phyloP scores from a whole-genome alignment of 1,140 invertebrate genomes.

The Drosophila subobscura region DNA sequence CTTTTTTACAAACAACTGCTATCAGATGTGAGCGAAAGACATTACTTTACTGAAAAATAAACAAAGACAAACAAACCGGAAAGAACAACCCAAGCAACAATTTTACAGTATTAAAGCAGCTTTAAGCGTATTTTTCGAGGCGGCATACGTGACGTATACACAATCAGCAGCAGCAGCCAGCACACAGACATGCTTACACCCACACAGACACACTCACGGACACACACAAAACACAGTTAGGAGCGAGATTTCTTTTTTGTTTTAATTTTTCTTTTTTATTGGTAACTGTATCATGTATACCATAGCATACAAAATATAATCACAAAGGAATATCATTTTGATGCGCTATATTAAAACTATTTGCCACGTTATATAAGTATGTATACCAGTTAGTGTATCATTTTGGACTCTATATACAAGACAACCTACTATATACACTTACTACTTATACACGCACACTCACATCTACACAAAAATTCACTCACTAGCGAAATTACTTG shows the following conservation, averaged over 20 bases:
- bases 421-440: slow-evolving; percentile 47
- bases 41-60: slow-evolving; percentile 67
- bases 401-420: slow-evolving; percentile 59
- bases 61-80: slow-evolving; percentile 16
- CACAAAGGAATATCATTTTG: slow-evolving; percentile 60
- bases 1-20: slow-evolving; percentile 70
- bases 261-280: slow-evolving; percentile 27
- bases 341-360: slow-evolving; percentile 50
- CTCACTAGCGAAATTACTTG: slow-evolving; percentile 46
- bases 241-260: slow-evolving; percentile 38
- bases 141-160: slow-evolving; percentile 78
- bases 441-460: slow-evolving; percentile 41
- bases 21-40: slow-evolving; percentile 65
- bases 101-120: slow-evolving; percentile 81
- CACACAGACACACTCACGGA: slow-evolving; percentile 26
- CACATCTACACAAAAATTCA: slow-evolving; percentile 2
- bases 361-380: slow-evolving; percentile 34
- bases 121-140: slow-evolving; percentile 78
- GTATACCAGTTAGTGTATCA: slow-evolving; percentile 51
- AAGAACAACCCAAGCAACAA: slow-evolving; percentile 61
- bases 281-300: slow-evolving; percentile 28
- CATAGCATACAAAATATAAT: slow-evolving; percentile 22
- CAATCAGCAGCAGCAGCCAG: slow-evolving; percentile 65
- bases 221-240: slow-evolving; percentile 14
- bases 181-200: slow-evolving; percentile 33